Conservation (phyloP, 2,797 vertebrate genomes). For the Prunella strophiata region DNA sequence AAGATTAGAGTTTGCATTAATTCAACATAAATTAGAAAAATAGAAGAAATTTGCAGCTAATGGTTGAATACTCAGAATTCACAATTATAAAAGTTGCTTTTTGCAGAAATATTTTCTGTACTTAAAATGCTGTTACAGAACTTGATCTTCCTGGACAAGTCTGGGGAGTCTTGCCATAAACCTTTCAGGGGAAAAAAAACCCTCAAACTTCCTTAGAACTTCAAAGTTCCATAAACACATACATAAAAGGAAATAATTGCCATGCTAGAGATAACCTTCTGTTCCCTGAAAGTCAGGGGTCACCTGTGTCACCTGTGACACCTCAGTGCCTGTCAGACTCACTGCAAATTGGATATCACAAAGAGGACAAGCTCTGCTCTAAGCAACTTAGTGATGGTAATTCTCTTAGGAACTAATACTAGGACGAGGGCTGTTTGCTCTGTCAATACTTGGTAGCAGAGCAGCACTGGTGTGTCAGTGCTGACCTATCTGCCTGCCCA, state of each 20-base stretch:
- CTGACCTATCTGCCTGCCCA: background rate
- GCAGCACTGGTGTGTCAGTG: slow-evolving; percentile 19
- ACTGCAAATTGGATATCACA: background rate
- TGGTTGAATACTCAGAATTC: background rate
- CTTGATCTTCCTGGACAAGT: background rate
- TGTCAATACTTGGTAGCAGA: background rate
- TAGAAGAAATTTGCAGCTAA: background rate
- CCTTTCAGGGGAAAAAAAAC: fast-evolving
- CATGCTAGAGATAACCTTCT: background rate
- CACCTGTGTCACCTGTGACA: background rate
- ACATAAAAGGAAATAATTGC: background rate
- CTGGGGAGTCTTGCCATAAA: background rate
- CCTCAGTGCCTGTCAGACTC: background rate
- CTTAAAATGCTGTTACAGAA: background rate
- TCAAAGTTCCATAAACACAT: background rate
- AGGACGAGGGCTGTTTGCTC: slow-evolving; percentile 9
- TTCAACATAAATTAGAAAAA: slow-evolving; percentile 28
- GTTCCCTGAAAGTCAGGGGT: background rate
- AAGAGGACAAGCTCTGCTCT: background rate
- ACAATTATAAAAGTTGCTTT: background rate
- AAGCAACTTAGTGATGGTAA: slow-evolving; percentile 41
- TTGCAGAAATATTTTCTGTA: background rate
- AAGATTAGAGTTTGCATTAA: slow-evolving; percentile 39
- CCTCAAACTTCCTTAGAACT: background rate
- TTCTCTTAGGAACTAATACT: slow-evolving; percentile 32